Percentiles rank a stretch among this genome's conserved stretches.
Evolutionary conservation across 2,797 vertebrate species (phyloP).

Genomic region (Catamblyrhynchus diadema): DNA sequence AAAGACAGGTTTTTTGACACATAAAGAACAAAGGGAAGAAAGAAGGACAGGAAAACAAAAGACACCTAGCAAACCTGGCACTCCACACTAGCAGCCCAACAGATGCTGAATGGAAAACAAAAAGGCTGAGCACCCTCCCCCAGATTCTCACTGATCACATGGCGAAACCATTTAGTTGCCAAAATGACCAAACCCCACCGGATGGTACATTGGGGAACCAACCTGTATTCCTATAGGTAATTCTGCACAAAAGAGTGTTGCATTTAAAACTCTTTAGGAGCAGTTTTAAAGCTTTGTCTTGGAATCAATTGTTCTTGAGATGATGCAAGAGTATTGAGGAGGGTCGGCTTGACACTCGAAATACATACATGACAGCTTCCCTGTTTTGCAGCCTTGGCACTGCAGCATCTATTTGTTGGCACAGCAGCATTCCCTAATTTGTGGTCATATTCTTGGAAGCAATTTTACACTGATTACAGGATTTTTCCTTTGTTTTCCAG

Average conservation of each 20-base stretch:
- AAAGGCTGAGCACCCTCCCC: not conserved
- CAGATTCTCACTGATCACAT: not conserved
- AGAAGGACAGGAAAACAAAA: conserved; percentile 3
- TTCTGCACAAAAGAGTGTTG: not conserved
- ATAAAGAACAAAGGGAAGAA: conserved; percentile 20
- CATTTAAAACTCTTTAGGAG: not conserved
- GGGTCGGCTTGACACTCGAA: not conserved
- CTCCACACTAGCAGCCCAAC: not conserved
- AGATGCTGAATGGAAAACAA: not conserved
- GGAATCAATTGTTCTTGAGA: not conserved
- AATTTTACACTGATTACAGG: conserved; percentile 29
- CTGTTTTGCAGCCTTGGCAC: conserved; percentile 1
- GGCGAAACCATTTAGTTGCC: not conserved
- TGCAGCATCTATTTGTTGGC: conserved; percentile 29
- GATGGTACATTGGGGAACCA: not conserved
- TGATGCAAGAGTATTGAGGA: not conserved
- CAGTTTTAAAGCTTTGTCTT: not conserved
- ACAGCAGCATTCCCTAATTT: conserved; percentile 28
- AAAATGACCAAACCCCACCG: not conserved
- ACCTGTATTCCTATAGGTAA: not conserved
- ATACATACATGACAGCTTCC: not conserved
- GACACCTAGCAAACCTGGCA: conserved; percentile 17
- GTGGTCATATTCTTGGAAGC: conserved; percentile 42
- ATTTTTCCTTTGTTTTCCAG: conserved; percentile 52
- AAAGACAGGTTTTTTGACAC: not conserved